phyloP scores from a whole-genome alignment of 2,888 invertebrate species.

The Troilus luridus region DNA sequence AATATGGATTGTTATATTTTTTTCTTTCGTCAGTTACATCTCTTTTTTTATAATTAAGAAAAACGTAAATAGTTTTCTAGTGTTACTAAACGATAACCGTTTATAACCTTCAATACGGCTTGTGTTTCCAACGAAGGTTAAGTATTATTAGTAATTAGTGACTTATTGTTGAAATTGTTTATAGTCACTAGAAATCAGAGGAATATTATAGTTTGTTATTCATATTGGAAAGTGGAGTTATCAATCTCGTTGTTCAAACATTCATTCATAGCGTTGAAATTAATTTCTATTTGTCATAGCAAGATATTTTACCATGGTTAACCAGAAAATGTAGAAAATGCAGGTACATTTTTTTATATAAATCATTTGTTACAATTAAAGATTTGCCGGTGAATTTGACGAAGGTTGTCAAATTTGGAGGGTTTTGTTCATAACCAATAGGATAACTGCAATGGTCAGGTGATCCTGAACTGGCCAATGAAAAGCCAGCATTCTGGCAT shows the following conservation, averaged over 20 bases:
- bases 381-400: neutral
- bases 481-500: conserved; percentile 14
- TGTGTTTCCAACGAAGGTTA: neutral
- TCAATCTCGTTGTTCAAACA: neutral
- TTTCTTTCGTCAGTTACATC: neutral
- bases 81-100: neutral
- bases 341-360: neutral
- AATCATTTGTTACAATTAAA: too few species aligned
- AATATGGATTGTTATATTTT: neutral
- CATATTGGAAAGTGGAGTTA: neutral
- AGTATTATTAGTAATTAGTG: neutral
- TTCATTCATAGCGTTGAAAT: neutral
- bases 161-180: neutral
- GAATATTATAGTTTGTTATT: neutral
- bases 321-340: neutral
- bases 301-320: neutral
- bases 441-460: conserved; percentile 12
- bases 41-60: neutral
- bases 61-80: neutral
- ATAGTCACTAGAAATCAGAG: neutral
- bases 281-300: neutral
- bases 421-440: conserved; percentile 39
- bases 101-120: neutral
- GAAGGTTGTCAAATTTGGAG: conserved; percentile 26
- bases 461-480: conserved; percentile 36